Evolutionary conservation across 2,797 vertebrate genomes (phyloP).

Genomic region (Phaenicophaeus curvirostris): DNA sequence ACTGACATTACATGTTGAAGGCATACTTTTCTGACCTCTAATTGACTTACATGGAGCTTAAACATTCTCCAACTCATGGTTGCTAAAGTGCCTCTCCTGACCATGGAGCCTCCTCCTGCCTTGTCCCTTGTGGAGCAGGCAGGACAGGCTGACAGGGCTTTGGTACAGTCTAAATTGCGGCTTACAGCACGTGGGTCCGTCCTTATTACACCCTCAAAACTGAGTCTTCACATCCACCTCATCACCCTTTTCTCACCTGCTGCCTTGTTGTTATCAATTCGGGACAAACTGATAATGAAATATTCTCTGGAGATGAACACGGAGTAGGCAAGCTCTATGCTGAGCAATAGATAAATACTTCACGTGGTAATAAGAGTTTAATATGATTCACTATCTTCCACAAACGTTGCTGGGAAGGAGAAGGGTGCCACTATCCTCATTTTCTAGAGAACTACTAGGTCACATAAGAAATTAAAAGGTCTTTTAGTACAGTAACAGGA

Average conservation of each 20-base stretch:
- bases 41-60: background rate
- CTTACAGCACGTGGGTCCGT: background rate
- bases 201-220: background rate
- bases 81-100: background rate
- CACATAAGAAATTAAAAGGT: background rate
- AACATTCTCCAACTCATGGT: background rate
- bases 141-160: background rate
- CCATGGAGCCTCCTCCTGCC: background rate
- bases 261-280: background rate
- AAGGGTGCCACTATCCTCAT: background rate
- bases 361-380: too few species aligned
- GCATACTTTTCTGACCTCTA: background rate
- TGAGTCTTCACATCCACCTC: background rate
- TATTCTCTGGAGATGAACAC: background rate
- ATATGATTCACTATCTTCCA: background rate
- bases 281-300: background rate
- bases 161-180: background rate
- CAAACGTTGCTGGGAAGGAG: background rate
- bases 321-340: background rate
- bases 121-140: background rate
- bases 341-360: background rate
- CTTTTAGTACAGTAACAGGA: background rate
- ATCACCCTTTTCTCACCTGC: accelerated
- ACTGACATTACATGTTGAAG: background rate
- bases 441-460: background rate